Base-by-base conservation (phyloP, 2,888 invertebrate species). In the Spicauda simplicius region DNA sequence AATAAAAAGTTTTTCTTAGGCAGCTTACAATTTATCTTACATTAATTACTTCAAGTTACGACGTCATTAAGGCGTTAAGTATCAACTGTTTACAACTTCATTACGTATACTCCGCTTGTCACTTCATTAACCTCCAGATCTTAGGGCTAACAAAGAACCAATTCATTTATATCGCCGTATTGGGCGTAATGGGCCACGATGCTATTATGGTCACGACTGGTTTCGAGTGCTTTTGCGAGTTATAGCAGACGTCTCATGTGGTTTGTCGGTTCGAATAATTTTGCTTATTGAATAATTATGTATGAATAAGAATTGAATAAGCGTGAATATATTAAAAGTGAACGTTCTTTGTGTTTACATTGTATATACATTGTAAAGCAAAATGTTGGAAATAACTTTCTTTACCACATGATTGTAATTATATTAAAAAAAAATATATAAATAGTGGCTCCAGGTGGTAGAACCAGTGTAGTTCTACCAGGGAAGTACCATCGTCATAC, bases 91-190 rank as follows among this genome's bases (percentile, higher is more conserved):
- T 18, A 56, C n/a, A 54, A 54, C 54, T 54, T 54, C 54, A 54
- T 55, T 33, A 55, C n/a, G 33, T 45, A 6, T 25, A 30, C 10
- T 55, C 30, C 10, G 30, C n/a, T 37, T 56, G 19, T 14, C 45
- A 57, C 57, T 12, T 57, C 25, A 57, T 57, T 57, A 37, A 57
- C 37, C 56, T 56, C n/a, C 16, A 18, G 5, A 18, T 37, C 10
- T 11, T 16, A 18, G 12, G 41, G 18, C 8, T 37, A 12, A 37
- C 18, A 16, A 37, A 33, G 33, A 25, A 37, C 12, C 55, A 33
- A 41, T 57, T 57, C 37, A 57, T 57, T 57, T 57, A 18, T 57
- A 12, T 57, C 19, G 18, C 57, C 57, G 19, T 57, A 57, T 41
- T 18, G 12, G 57, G 57, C 19, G 18, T 41, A 57, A 37, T 18